A percentile compares a stretch with the other conserved stretches of the same genome.
These are phyloP conservation scores for Myotis yumanensis DNA, from an alignment of 2,113 vertebrate species.

Conservation along the genomic window DNA sequence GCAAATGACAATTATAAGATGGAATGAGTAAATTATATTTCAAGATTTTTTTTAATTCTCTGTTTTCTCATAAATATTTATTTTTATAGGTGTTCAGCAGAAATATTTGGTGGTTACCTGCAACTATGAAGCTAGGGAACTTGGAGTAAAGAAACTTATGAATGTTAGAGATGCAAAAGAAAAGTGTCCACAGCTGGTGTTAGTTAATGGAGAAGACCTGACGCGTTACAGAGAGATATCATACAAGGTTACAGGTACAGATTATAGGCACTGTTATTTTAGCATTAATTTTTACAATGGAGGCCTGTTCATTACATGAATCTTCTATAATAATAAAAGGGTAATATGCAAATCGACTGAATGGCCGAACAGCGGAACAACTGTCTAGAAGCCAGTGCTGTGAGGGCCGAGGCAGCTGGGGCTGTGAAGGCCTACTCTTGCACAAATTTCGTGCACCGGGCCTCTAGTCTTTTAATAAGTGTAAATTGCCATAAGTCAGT, in stretches of 20 bases:
- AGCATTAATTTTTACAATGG: slow-evolving; percentile 9
- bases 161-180: slow-evolving; percentile 87
- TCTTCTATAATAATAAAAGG: not conserved
- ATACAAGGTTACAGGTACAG: slow-evolving; percentile 92
- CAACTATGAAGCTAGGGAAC: slow-evolving; percentile 92
- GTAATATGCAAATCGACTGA: no score
- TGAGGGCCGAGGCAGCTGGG: no score
- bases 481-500: not conserved
- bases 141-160: slow-evolving; percentile 91
- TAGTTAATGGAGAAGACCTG: slow-evolving; percentile 95
- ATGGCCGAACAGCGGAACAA: no score
- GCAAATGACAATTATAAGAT: not conserved
- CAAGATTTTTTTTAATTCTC: slow-evolving; percentile 36
- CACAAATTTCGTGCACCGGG: no score
- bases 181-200: slow-evolving; percentile 90
- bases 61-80: slow-evolving; percentile 17
- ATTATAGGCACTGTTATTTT: not conserved
- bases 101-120: slow-evolving; percentile 91
- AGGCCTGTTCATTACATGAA: not conserved
- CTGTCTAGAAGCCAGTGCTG: no score
- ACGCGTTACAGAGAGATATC: slow-evolving; percentile 92
- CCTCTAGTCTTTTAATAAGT: slow-evolving; percentile 4
- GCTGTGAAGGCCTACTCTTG: no score
- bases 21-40: not conserved
- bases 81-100: slow-evolving; percentile 89